Percentiles rank a stretch among this genome's conserved stretches.
These are phyloP conservation scores for Entomobrya multifasciata DNA, from an alignment of 2,888 invertebrate species.

Conservation along the genomic window DNA sequence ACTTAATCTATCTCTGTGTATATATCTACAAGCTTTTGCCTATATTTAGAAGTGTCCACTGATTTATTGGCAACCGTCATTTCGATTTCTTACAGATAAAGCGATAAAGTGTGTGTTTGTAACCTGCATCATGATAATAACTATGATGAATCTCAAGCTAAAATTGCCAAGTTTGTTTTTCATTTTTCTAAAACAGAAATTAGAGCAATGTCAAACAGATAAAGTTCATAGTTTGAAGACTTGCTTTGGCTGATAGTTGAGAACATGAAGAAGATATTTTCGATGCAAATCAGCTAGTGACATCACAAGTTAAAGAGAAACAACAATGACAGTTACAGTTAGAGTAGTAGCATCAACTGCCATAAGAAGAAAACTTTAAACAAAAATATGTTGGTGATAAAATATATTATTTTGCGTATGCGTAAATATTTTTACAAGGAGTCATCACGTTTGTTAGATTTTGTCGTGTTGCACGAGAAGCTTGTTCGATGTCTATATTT, in stretches of 20 bases:
- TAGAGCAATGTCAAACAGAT: conserved; percentile 51
- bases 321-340: neutral
- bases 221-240: conserved; percentile 30
- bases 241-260: neutral
- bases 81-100: conserved; percentile 28
- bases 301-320: neutral
- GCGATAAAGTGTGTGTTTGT: neutral
- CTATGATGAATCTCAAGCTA: neutral
- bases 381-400: conserved; percentile 1
- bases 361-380: neutral
- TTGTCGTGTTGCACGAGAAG: conserved; percentile 38
- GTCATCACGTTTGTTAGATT: conserved; percentile 27
- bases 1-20: neutral
- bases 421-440: neutral
- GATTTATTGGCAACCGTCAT: conserved; percentile 31
- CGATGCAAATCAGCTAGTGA: conserved; percentile 19
- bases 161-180: conserved; percentile 21
- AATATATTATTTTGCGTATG: neutral
- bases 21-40: conserved; percentile 31
- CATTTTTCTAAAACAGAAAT: conserved; percentile 30
- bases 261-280: neutral
- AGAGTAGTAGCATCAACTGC: neutral
- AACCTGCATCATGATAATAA: conserved; percentile 10
- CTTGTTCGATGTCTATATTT: neutral
- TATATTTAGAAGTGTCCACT: conserved; percentile 44